These are phyloP conservation scores for Scylla paramamosain DNA, from an alignment of 1,140 invertebrate species.

Conservation along the genomic window DNA sequence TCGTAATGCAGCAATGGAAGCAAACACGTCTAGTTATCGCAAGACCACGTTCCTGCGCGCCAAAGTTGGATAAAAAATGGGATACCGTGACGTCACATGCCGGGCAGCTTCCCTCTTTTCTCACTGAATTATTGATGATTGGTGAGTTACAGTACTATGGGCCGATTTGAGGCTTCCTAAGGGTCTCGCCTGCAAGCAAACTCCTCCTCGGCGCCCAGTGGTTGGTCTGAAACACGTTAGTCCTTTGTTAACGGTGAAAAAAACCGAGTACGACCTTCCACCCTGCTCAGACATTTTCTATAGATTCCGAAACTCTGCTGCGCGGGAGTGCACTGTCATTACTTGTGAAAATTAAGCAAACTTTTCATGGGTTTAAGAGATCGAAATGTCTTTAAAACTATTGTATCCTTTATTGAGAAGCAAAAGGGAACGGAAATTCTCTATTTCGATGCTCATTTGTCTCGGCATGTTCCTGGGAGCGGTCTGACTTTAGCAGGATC, in stretches of 20 bases:
- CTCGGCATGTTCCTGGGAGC: conserved; percentile 60
- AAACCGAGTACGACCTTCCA: conserved; percentile 54
- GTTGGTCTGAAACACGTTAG: conserved; percentile 50
- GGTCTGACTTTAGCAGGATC: conserved; percentile 44
- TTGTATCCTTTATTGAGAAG: too few species aligned
- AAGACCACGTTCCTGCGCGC: conserved; percentile 65
- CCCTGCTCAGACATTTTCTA: conserved; percentile 70
- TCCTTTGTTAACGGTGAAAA: conserved; percentile 72
- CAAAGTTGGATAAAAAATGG: conserved; percentile 74
- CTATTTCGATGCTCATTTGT: conserved; percentile 34
- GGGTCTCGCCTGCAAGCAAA: conserved; percentile 48
- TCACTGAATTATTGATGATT: conserved; percentile 71
- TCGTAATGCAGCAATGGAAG: neutral
- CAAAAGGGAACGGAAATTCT: neutral
- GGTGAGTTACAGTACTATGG: conserved; percentile 19
- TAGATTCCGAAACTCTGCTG: conserved; percentile 60
- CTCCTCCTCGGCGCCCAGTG: conserved; percentile 22
- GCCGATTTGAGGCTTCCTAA: conserved; percentile 34
- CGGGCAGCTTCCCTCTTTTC: conserved; percentile 72
- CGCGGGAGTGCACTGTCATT: conserved; percentile 34
- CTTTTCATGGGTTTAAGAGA: conserved; percentile 39
- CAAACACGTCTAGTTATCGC: conserved; percentile 44
- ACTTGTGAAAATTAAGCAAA: conserved; percentile 62
- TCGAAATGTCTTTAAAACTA: neutral
- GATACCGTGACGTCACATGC: conserved; percentile 71